Evolutionary conservation across 2,888 invertebrate species (phyloP).

Genomic region (Drosophila fungiperda): DNA sequence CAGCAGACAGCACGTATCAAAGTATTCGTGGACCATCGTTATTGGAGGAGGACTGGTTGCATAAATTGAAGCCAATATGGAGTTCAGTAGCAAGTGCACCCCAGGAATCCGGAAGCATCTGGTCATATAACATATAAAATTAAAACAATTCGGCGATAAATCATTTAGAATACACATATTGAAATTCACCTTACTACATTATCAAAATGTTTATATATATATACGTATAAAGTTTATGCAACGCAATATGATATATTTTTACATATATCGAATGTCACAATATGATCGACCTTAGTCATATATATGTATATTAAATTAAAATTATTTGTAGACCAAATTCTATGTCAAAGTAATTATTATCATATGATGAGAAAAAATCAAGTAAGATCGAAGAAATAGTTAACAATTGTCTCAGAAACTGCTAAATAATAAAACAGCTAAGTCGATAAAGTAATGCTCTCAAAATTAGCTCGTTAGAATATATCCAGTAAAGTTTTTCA

Average conservation of each 20-base stretch:
- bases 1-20: conserved; percentile 14
- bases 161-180: neutral
- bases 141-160: neutral
- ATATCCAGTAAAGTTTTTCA: neutral
- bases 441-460: too few species aligned
- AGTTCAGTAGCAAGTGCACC: conserved; percentile 10
- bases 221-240: neutral
- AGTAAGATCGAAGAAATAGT: neutral
- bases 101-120: conserved; percentile 10
- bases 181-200: neutral
- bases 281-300: conserved; percentile 20
- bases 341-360: neutral
- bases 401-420: neutral
- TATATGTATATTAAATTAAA: conserved; percentile 12
- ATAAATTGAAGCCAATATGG: conserved; percentile 31
- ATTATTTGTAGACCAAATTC: conserved; percentile 40
- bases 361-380: neutral
- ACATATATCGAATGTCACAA: neutral
- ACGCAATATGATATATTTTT: neutral
- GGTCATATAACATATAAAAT: neutral
- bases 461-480: too few species aligned
- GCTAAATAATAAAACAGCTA: neutral
- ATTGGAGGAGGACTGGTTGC: conserved; percentile 36
- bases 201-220: neutral
- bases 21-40: conserved; percentile 28